Base-by-base conservation (phyloP, 2,113 vertebrate genomes). In the Otus sunia region DNA sequence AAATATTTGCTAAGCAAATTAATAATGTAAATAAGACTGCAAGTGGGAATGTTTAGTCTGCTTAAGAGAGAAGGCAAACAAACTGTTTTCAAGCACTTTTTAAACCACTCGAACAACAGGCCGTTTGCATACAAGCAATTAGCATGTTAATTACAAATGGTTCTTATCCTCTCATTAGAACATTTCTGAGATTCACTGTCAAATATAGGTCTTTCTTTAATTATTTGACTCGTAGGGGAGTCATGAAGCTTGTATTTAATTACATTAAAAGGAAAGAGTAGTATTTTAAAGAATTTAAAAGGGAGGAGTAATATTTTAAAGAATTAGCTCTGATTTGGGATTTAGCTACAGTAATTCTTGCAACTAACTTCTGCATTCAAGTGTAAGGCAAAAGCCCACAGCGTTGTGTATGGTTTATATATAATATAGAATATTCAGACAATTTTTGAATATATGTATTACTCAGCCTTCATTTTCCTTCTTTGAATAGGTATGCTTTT, bases 1-100 rank as follows among this genome's bases (percentile, higher is more conserved):
- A 95, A 96, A 96, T 96, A 97, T 96, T 96, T 97, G 96, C 93
- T 95, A 96, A 98, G 97, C 95, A 98, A 98, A 98, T 98, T 98
- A 98, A 97, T 97, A 98, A 97, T 97, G 98, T 98, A 97, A 98
- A 98, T 97, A 98, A 95, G 88, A 85, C 95, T 83, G 49, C 86
- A 97, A 97, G 94, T 86, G 96, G 95, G 96, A 97, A 92, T 96
- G 90, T 97, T 97, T 89, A 96, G 95, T 77, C 88, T 97, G 82
- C 96, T 97, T 96, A 92, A 97, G 94, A 96, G 83, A 82, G 90
- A 97, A 96, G 87, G 96, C 91, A 98, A 98, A 97, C 96, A 98
- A 96, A 98, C 95, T 93, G 97, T 90, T 97, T 97, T 97, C 52
- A 80, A 98, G 97, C 79, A 97, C 92, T 97, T 98, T 97, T 97